Evolutionary conservation across 2,797 vertebrate genomes (phyloP).

Genomic region (Propithecus perrieri): DNA sequence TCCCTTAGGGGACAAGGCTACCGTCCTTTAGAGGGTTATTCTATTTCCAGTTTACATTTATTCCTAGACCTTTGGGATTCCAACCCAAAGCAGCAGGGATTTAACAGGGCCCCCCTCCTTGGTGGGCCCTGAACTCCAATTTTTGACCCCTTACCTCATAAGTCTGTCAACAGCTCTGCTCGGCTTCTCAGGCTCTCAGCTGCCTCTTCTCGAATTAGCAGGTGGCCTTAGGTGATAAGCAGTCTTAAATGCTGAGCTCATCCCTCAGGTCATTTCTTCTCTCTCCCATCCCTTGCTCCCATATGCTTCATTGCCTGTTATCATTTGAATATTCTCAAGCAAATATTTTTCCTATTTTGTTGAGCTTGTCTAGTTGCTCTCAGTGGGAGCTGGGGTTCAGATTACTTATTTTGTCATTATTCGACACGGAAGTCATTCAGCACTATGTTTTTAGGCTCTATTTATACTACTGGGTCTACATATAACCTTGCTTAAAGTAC

Average conservation of each 20-base stretch:
- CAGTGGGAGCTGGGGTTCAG: not conserved
- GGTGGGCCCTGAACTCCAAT: not conserved
- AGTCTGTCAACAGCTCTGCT: not conserved
- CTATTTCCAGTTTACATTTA: not conserved
- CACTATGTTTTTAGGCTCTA: not conserved
- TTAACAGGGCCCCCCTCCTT: not conserved
- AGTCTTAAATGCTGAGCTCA: not conserved
- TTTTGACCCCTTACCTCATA: not conserved
- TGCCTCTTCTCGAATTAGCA: not conserved
- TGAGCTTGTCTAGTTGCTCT: not conserved
- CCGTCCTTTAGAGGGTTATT: not conserved
- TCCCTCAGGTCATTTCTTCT: not conserved
- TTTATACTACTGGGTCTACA: not conserved
- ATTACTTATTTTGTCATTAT: not conserved
- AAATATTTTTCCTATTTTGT: not conserved
- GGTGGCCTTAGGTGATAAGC: not conserved
- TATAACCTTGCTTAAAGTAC: not conserved
- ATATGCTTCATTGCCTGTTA: not conserved
- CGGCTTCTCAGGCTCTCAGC: not conserved
- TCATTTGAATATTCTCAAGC: not conserved
- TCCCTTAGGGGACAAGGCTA: not conserved
- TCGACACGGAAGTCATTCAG: not conserved
- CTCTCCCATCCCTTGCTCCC: not conserved
- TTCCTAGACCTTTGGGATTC: constrained; percentile 6
- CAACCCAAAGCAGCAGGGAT: not conserved